phyloP scores from a whole-genome alignment of 2,888 invertebrate species.

The Hydriomena furcata region DNA sequence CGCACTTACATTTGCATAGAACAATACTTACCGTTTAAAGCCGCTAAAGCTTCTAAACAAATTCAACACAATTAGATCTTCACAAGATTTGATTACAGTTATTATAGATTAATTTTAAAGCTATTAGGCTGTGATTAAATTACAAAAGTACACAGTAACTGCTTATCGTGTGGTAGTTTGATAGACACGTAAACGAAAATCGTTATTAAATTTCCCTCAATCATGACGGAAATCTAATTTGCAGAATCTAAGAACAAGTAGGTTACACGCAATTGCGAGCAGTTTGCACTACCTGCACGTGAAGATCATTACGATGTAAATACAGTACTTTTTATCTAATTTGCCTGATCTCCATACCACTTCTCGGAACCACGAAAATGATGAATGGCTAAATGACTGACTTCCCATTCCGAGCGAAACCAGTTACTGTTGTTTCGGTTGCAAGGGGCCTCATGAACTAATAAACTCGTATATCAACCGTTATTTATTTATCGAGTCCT shows the following conservation, averaged over 20 bases:
- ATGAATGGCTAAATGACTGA: slow-evolving; percentile 31
- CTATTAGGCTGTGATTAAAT: background rate
- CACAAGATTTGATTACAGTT: background rate
- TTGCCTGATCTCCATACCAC: slow-evolving; percentile 28
- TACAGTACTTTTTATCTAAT: slow-evolving; percentile 28
- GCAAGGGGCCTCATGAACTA: slow-evolving; percentile 19
- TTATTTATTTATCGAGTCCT: slow-evolving; percentile 5
- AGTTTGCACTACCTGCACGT: slow-evolving; percentile 28
- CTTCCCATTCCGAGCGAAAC: slow-evolving; percentile 22
- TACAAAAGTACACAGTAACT: slow-evolving; percentile 1
- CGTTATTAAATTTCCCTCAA: slow-evolving; percentile 30
- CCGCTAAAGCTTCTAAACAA: background rate
- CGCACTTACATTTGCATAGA: slow-evolving; percentile 24
- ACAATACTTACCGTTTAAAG: slow-evolving; percentile 19
- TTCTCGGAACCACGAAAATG: slow-evolving; percentile 29
- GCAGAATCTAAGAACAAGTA: slow-evolving; percentile 25
- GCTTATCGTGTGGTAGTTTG: slow-evolving; percentile 4
- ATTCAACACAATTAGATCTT: slow-evolving; percentile 4
- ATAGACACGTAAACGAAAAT: slow-evolving; percentile 21
- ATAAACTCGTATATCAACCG: slow-evolving; percentile 20
- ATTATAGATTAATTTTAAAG: background rate
- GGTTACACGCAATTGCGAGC: slow-evolving; percentile 28
- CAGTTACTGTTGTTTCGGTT: slow-evolving; percentile 21
- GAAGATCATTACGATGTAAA: slow-evolving; percentile 27
- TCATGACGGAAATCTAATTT: slow-evolving; percentile 35